Evolutionary conservation across 92 coral and sea anemone genomes (phyloP), one percentile per base, ranked within the genome.

Genomic region (Paramuricea clavata): DNA sequence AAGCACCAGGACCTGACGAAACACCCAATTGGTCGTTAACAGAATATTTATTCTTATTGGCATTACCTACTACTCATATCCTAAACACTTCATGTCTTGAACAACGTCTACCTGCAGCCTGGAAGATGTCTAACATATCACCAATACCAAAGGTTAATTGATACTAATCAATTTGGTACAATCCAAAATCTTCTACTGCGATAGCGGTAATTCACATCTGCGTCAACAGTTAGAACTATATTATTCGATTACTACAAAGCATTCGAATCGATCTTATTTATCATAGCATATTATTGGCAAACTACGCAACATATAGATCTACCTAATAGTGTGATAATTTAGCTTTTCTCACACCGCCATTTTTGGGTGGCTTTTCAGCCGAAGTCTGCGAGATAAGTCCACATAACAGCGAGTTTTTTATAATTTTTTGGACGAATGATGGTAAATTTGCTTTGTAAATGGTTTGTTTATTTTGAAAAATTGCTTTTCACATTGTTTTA

Each of bases 201-300:
- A 34, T 30, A 16, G 76, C 44, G 1, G 23, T 69, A 39, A 27
- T 32, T 34, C 23, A 39, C 22, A 69, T 69, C 42, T 39, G 76
- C 16, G 13, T 69, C 76, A 30, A 69, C 76, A 28, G 21, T 69
- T 69, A 8, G 76, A 69, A 39, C 76, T 12, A 64, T 64, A 17
- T 3, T 64, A 64, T 57, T 5, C 10, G 27, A 12, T 12, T 32
- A 27, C 42, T 35, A 13, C 21, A 71, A 71, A 71, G 77, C 77
- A 36, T 71, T 35, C 7, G n/a, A n/a, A n/a, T n/a, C n/a, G 47
- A 71, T 35, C 77, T 71, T 36, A 71, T 71, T 6, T 52, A 71
- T 41, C 77, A 71, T n/a, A 71, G 52, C n/a, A 71, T 71, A 0
- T 25, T 71, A n/a, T n/a, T n/a, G n/a, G n/a, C n/a, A n/a, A 2